Evolutionary conservation across 2,113 vertebrate species (phyloP), one percentile per base, ranked within the genome.

Genomic region (Tautogolabrus adspersus): DNA sequence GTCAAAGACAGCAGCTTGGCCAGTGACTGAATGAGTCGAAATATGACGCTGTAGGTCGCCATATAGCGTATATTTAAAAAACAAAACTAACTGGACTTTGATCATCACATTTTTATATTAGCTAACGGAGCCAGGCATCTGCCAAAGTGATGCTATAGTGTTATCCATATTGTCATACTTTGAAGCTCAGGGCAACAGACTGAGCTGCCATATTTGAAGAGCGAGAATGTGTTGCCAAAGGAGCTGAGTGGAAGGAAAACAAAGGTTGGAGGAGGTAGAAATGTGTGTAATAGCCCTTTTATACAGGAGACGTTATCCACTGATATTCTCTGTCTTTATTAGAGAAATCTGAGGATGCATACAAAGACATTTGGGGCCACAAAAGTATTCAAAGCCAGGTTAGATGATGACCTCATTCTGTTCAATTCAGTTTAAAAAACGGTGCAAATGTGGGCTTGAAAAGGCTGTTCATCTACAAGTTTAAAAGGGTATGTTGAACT

Each of bases 221-320:
- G 15, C 7, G 15, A 19, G 15, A 19, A 18, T 19, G 18, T 49
- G 47, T 49, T 49, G 47, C 47, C 47, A 49, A 15, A 49, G 15
- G 47, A 19, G 15, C 3, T 15, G 0, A 49, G 47, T 49, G 16
- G 16, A 49, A 3, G 7, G 46, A 16, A 18, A 49, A 6, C 1
- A 30, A 51, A 26, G 26, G 51, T 40, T 22, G 67, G 22, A 21
- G 44, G 52, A 58, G 64, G 61, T 8, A 22, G 1, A 34, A 63
- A 23, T 63, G 37, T 77, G 38, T 47, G 21, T 13, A 67, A 65
- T 7, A 40, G 55, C 47, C 10, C 46, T 66, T 54, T 75, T 23
- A 62, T 9, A 49, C 4, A 37, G 10, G 3, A 26, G 18, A 65
- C n/a, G 5, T 18, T 49, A 49, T 19, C 18, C 47, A 49, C 15